Base-by-base conservation (phyloP, 2,888 invertebrate species). In the Malthinus seriepunctatus region DNA sequence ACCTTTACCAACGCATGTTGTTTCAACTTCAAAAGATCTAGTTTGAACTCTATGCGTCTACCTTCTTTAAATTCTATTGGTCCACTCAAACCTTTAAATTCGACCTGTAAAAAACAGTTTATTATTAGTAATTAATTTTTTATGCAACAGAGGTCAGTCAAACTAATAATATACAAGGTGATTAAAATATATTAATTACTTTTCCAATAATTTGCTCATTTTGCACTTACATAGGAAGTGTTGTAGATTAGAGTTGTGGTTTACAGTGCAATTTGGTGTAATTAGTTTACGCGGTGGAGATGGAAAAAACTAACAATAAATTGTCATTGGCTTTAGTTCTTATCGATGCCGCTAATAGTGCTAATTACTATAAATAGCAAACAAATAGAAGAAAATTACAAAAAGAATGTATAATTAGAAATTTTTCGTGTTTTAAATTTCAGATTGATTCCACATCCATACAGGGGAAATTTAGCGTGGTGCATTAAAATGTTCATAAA, bases 11-110 rank as follows among this genome's bases (percentile, higher is more conserved):
- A 80, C 0, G 87, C 85, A 71, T 89, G 87, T 68, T 89, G 87
- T 69, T 88, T 88, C 63, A 90, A 77, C 77, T 90, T 90, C 32
- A 90, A 80, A 52, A 90, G 77, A 74, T 91, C 91, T 60, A 92
- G 79, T 70, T 88, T 87, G 72, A 92, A 90, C 70, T 88, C 86
- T 49, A 86, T 86, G 52, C 92, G 81, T 51, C 86, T 82, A 0
- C 91, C 91, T 76, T 90, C 89, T 73, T 90, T 89, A 78, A 91
- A 91, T 75, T 88, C 88, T 63, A 92, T 88, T 11, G 88, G 88
- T 0, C 92, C 93, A 23, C 90, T 90, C 50, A 93, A 79, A 4
- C 93, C 92, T 74, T 88, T 87, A 80, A 88, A 87, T 75, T 90
- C 89, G 49, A 90, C 90, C 90, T 90, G 74, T 0, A 42, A 42